Conservation (phyloP, 2,888 invertebrate genomes). For the Antheraea yamamai region DNA sequence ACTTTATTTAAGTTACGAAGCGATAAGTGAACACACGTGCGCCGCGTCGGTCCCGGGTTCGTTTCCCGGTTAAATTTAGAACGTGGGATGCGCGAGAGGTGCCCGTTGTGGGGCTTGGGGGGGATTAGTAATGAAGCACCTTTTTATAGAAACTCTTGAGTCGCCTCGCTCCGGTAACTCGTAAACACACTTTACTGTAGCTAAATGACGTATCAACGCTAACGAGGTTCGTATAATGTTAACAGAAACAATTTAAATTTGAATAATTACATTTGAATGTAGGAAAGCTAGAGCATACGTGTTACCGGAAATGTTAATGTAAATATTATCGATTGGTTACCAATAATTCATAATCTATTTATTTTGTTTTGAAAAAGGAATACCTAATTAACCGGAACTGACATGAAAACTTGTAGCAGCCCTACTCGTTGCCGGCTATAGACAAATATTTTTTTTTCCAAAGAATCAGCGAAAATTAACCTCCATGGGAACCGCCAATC, state of each 20-base stretch:
- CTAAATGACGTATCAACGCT: slow-evolving; percentile 14
- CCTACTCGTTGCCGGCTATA: slow-evolving; percentile 37
- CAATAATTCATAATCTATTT: neutral
- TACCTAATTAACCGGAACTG: neutral
- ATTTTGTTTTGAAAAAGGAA: neutral
- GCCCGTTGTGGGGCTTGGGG: slow-evolving; percentile 35
- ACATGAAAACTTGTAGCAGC: neutral
- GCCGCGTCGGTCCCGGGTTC: slow-evolving; percentile 60
- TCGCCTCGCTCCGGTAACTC: slow-evolving; percentile 24
- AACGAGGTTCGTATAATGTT: slow-evolving; percentile 9
- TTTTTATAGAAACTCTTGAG: slow-evolving; percentile 67
- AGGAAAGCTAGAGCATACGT: neutral
- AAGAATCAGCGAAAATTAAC: slow-evolving; percentile 73
- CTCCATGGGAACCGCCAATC: slow-evolving; percentile 78
- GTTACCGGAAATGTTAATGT: neutral
- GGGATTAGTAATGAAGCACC: slow-evolving; percentile 70
- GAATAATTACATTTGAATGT: neutral
- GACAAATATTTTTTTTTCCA: slow-evolving; percentile 53
- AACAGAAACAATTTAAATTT: slow-evolving; percentile 9
- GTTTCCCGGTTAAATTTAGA: slow-evolving; percentile 76
- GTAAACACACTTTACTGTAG: slow-evolving; percentile 34
- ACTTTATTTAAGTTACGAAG: slow-evolving; percentile 68
- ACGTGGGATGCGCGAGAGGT: slow-evolving; percentile 31
- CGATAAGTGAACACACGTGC: slow-evolving; percentile 77
- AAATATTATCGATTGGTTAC: neutral